Evolutionary conservation across 2,797 vertebrate genomes (phyloP).

Genomic region (Lepilemur ruficaudatus): DNA sequence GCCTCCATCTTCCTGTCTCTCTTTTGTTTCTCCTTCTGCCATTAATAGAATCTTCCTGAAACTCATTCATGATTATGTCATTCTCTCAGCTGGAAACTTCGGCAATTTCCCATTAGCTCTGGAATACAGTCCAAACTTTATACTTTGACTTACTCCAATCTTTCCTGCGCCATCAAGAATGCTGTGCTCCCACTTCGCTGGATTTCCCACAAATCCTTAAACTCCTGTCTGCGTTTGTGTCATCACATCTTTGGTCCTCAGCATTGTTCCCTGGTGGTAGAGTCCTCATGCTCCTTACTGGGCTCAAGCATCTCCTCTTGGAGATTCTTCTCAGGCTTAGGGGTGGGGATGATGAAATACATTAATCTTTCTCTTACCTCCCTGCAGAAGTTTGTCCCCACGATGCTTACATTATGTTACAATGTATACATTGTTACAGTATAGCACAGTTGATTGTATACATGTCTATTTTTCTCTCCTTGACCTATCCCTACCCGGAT

Average conservation of each 20-base stretch:
- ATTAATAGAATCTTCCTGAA: background rate
- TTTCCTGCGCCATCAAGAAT: background rate
- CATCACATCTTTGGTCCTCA: background rate
- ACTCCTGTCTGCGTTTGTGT: background rate
- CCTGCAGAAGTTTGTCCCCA: background rate
- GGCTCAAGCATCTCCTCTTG: background rate
- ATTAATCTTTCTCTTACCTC: background rate
- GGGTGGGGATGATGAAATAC: background rate
- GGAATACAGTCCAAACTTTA: background rate
- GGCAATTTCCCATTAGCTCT: background rate
- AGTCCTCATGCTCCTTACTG: background rate
- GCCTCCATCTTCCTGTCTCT: background rate
- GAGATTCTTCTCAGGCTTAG: background rate
- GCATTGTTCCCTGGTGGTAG: background rate
- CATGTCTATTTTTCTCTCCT: background rate
- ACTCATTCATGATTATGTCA: background rate
- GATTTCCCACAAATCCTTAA: background rate
- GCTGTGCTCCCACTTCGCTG: background rate
- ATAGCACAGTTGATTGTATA: background rate
- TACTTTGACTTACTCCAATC: background rate
- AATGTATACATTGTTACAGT: background rate
- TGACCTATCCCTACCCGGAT: background rate
- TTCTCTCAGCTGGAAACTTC: background rate
- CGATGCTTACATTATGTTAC: background rate
- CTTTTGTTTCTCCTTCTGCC: background rate